Evolutionary conservation across 2,113 vertebrate species (phyloP).

Genomic region (Psophia crepitans): DNA sequence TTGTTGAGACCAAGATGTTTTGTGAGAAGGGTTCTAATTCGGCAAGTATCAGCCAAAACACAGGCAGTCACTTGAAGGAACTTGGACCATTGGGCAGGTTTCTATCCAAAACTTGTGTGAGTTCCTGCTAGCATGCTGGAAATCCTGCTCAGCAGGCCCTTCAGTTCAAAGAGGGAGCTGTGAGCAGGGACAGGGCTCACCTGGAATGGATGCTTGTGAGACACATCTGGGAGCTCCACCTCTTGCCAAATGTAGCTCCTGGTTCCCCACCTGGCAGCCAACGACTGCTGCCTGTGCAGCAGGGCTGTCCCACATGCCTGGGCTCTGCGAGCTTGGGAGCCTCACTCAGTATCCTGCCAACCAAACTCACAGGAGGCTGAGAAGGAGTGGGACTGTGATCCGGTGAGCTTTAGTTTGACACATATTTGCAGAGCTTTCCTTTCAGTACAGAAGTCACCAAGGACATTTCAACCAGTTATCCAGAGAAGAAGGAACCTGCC

Average conservation of each 20-base stretch:
- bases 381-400: not conserved
- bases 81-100: not conserved
- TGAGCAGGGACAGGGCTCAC: not conserved
- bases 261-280: not conserved
- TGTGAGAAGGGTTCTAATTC: not conserved
- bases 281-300: not conserved
- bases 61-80: not conserved
- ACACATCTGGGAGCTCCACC: not conserved
- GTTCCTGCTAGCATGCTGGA: not conserved
- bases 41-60: not conserved
- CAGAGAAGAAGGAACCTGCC: not conserved
- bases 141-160: not conserved
- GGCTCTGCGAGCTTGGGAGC: not conserved
- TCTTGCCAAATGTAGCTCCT: not conserved
- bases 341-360: not conserved
- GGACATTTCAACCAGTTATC: not conserved
- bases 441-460: not conserved
- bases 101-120: not conserved
- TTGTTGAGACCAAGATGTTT: not conserved
- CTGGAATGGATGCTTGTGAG: fast-evolving
- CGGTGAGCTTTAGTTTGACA: not conserved
- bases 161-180: not conserved
- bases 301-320: not conserved
- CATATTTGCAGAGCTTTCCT: not conserved
- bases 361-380: fast-evolving